phyloP scores from a whole-genome alignment of 2,797 vertebrate species.

The Rhabdophis nuchalis region DNA sequence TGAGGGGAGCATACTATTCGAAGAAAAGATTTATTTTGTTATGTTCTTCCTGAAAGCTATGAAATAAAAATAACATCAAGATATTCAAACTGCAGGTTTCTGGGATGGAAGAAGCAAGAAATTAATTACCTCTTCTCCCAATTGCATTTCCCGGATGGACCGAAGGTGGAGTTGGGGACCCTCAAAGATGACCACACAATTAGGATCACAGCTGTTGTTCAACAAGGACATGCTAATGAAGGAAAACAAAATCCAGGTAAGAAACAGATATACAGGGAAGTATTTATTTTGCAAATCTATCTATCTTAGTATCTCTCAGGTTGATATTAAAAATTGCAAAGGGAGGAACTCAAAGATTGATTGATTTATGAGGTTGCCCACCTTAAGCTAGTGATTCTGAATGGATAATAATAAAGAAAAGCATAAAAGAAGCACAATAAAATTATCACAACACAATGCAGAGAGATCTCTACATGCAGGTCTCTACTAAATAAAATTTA shows the following conservation, averaged over 20 bases:
- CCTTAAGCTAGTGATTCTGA: not conserved
- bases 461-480: not conserved
- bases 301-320: not conserved
- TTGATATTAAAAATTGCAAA: not conserved
- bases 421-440: not conserved
- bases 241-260: not conserved
- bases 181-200: constrained; percentile 90
- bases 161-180: constrained; percentile 82
- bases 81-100: constrained; percentile 61
- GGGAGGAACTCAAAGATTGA: not conserved
- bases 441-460: not conserved
- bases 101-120: constrained; percentile 56
- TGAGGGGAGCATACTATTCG: constrained; percentile 62
- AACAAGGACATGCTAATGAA: constrained; percentile 86
- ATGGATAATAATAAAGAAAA: not conserved
- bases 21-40: constrained; percentile 55
- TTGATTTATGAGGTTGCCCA: not conserved
- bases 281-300: not conserved
- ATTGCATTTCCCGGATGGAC: constrained; percentile 78
- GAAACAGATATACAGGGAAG: not conserved
- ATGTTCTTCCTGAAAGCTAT: constrained; percentile 54
- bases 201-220: constrained; percentile 95
- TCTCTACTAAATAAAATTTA: not conserved
- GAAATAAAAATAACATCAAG: constrained; percentile 57
- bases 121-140: constrained; percentile 82